A percentile compares a stretch with the other conserved stretches of the same genome.
phyloP scores from a whole-genome alignment of 2,888 invertebrate species.

The Leptopilina drosophilae region DNA sequence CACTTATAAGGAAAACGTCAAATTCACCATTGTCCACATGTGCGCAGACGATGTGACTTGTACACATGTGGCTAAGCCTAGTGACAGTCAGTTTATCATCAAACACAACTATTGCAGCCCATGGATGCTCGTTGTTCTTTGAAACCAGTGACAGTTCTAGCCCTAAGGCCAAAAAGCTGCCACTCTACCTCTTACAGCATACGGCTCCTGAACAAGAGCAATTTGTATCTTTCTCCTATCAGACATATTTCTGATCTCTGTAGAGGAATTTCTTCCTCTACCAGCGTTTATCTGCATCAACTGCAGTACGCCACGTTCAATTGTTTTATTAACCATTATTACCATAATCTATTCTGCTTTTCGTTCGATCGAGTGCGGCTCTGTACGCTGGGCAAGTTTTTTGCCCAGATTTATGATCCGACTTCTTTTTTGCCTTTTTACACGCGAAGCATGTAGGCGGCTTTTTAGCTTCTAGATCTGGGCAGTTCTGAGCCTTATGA shows the following conservation, averaged over 20 bases:
- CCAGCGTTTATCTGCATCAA: slow-evolving; percentile 42
- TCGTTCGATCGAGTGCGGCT: not conserved
- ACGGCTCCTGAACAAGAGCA: slow-evolving; percentile 26
- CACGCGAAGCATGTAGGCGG: not conserved
- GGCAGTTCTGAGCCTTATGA: slow-evolving; percentile 13
- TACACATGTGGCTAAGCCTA: not conserved
- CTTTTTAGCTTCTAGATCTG: not conserved
- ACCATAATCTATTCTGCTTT: slow-evolving; percentile 3
- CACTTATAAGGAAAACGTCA: not conserved
- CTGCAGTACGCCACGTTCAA: too few relatives aligned
- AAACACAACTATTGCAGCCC: slow-evolving; percentile 9
- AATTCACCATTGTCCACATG: not conserved
- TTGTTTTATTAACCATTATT: not conserved
- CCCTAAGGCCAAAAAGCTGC: not conserved
- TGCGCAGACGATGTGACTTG: not conserved
- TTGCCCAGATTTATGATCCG: too few relatives aligned
- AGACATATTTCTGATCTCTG: not conserved
- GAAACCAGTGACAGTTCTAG: not conserved
- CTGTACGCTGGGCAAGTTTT: not conserved
- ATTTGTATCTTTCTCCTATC: not conserved
- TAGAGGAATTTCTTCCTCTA: not conserved
- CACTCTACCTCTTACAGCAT: not conserved
- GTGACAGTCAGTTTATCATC: not conserved
- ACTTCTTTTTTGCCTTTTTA: not conserved
- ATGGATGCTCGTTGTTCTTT: not conserved